Evolutionary conservation across 1,140 invertebrate genomes (phyloP).

Genomic region (Heliothis subflexa): DNA sequence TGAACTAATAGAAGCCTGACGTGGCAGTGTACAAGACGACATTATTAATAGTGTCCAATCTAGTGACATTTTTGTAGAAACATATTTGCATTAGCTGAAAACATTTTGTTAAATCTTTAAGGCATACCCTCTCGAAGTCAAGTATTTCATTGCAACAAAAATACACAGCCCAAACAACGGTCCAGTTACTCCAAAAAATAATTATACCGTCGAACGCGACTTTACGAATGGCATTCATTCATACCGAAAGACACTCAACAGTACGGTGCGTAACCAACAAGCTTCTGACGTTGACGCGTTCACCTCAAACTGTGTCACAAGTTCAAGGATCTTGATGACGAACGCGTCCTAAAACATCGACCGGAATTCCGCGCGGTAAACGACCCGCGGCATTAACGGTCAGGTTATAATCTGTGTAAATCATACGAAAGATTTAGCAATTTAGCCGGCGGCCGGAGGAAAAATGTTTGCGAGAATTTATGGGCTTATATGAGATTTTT

Average conservation of each 20-base stretch:
- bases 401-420: conserved; percentile 10
- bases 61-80: too few species aligned
- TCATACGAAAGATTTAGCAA: conserved; percentile 6
- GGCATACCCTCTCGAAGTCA: too few species aligned
- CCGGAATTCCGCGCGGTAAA: conserved; percentile 61
- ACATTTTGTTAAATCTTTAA: too few species aligned
- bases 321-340: conserved; percentile 64
- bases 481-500: too few species aligned
- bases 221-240: neutral
- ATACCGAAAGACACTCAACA: neutral
- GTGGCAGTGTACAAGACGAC: too few species aligned
- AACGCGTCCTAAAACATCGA: conserved; percentile 50
- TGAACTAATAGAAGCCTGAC: too few species aligned
- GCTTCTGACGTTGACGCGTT: conserved; percentile 27
- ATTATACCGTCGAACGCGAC: neutral
- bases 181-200: too few species aligned
- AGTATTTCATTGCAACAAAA: too few species aligned
- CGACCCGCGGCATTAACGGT: conserved; percentile 54
- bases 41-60: too few species aligned
- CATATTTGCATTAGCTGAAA: too few species aligned
- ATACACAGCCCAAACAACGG: too few species aligned
- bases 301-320: conserved; percentile 49
- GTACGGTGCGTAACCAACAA: neutral
- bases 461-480: neutral
- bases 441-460: neutral